These are phyloP conservation scores for Rhinopomastus cyanomelas DNA, from an alignment of 2,113 vertebrate species.

Conservation along the genomic window DNA sequence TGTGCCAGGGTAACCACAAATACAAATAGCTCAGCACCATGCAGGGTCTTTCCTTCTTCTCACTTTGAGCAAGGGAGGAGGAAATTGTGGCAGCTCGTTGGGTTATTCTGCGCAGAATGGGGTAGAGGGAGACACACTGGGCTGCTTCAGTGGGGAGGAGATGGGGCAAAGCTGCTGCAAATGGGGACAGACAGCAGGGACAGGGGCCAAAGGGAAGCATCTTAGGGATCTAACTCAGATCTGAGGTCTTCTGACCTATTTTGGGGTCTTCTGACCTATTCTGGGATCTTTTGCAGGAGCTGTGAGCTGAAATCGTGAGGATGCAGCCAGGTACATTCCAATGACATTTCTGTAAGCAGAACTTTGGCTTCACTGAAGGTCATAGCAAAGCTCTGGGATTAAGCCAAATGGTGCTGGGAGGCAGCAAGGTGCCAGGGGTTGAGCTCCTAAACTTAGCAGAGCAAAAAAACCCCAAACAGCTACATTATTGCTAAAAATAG, in stretches of 20 bases:
- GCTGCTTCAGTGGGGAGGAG: background rate
- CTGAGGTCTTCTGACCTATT: background rate
- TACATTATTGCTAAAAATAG: background rate
- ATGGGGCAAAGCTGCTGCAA: background rate
- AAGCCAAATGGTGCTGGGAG: background rate
- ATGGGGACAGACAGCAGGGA: background rate
- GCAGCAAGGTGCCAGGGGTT: background rate
- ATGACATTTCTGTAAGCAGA: background rate
- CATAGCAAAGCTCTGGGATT: background rate
- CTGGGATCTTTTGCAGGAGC: background rate
- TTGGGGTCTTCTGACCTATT: background rate
- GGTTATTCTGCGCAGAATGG: background rate
- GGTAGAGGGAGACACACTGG: background rate
- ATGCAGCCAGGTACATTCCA: background rate
- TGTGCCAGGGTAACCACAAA: background rate
- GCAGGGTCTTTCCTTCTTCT: conserved; percentile 11
- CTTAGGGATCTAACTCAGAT: background rate
- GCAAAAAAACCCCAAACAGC: background rate
- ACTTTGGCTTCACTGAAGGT: background rate
- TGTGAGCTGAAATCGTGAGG: background rate
- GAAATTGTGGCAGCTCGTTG: background rate
- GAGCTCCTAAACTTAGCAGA: background rate
- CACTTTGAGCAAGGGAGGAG: background rate
- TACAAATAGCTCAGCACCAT: background rate
- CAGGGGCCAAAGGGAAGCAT: accelerated